These are phyloP conservation scores for Oenanthe oenanthe DNA, from an alignment of 2,113 vertebrate genomes.

Conservation along the genomic window DNA sequence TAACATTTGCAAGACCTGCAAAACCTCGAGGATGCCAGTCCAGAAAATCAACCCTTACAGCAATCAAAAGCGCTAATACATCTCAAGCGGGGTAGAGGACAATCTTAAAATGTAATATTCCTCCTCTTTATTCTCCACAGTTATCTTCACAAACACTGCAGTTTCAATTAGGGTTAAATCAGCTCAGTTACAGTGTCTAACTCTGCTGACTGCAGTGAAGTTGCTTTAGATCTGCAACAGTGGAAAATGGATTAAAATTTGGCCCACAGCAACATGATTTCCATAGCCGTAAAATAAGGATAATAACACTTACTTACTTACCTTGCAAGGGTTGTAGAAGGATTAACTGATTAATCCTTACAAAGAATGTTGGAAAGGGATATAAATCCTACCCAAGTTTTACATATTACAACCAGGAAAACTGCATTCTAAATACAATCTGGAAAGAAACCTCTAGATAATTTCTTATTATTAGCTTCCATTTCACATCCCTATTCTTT, in stretches of 20 bases:
- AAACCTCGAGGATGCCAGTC: background rate
- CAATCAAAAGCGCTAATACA: slow-evolving; percentile 5
- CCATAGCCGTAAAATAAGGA: slow-evolving; percentile 12
- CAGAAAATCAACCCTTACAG: background rate
- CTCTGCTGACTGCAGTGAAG: slow-evolving; percentile 25
- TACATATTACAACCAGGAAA: slow-evolving; percentile 7
- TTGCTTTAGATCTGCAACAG: slow-evolving; percentile 23
- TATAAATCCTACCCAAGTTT: slow-evolving; percentile 9
- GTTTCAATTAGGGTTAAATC: slow-evolving; percentile 28
- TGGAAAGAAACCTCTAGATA: slow-evolving; percentile 13
- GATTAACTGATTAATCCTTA: slow-evolving; percentile 65
- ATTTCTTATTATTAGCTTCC: background rate
- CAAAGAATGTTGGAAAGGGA: slow-evolving; percentile 8
- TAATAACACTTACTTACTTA: slow-evolving; percentile 47
- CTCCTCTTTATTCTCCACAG: background rate
- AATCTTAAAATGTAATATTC: background rate
- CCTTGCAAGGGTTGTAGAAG: slow-evolving; percentile 29
- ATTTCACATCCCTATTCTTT: background rate
- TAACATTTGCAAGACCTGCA: background rate
- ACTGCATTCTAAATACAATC: slow-evolving; percentile 8
- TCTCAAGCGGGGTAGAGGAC: background rate
- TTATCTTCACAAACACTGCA: background rate
- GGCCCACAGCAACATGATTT: slow-evolving; percentile 37
- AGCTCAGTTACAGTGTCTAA: slow-evolving; percentile 14
- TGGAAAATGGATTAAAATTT: slow-evolving; percentile 48